Conservation (phyloP, 2,113 vertebrate species). For the Myiagra hebetior region DNA sequence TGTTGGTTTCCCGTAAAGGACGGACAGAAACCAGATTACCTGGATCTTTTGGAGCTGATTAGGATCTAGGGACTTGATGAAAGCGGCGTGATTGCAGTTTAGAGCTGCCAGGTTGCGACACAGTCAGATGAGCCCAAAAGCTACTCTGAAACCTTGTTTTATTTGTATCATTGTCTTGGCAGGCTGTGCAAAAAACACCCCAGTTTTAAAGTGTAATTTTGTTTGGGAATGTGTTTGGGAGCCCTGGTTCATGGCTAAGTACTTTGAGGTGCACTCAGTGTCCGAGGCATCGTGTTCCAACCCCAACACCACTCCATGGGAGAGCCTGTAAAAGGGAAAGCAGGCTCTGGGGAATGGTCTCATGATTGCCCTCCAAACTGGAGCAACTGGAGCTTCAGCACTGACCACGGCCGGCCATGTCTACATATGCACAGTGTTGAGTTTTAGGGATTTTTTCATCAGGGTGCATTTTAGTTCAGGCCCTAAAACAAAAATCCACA, state of each 20-base stretch:
- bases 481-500: neutral
- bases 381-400: neutral
- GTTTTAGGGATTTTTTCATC: neutral
- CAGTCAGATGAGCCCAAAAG: neutral
- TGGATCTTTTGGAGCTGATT: neutral
- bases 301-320: rapidly evolving
- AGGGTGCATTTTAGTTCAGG: rapidly evolving
- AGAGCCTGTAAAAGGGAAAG: neutral
- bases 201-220: neutral
- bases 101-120: neutral
- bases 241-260: rapidly evolving
- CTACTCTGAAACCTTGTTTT: neutral
- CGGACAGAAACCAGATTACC: neutral
- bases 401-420: neutral
- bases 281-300: neutral
- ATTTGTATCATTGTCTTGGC: neutral
- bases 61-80: neutral
- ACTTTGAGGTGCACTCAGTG: neutral
- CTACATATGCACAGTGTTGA: neutral
- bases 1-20: neutral
- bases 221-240: neutral
- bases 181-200: neutral
- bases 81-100: neutral
- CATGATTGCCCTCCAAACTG: rapidly evolving
- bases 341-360: neutral